Conservation (phyloP, 1,140 invertebrate genomes). For the Lordiphosa stackelbergi region DNA sequence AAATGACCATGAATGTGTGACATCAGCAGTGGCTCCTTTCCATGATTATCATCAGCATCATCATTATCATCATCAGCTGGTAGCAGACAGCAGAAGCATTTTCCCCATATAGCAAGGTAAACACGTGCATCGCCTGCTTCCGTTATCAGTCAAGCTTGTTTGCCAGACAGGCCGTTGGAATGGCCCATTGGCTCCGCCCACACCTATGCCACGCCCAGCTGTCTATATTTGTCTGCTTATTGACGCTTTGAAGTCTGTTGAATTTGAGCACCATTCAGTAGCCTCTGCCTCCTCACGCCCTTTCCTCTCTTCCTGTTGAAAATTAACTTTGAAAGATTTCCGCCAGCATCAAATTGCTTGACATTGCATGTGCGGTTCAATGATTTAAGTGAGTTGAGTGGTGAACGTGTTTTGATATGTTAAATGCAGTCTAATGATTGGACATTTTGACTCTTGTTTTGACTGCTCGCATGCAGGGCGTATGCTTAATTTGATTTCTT, state of each 20-base stretch:
- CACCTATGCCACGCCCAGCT: constrained; percentile 6
- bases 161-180: constrained; percentile 46
- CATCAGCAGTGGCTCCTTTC: constrained; percentile 57
- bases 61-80: constrained; percentile 27
- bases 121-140: constrained; percentile 71
- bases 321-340: constrained; percentile 72
- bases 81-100: constrained; percentile 15
- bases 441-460: not conserved
- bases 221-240: constrained; percentile 65
- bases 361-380: constrained; percentile 66
- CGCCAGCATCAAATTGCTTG: constrained; percentile 59
- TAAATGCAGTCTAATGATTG: constrained; percentile 24
- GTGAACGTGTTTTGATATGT: constrained; percentile 25
- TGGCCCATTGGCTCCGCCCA: constrained; percentile 32
- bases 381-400: constrained; percentile 18
- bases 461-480: constrained; percentile 32
- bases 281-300: constrained; percentile 6
- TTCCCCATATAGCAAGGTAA: constrained; percentile 63
- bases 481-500: constrained; percentile 54
- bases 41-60: constrained; percentile 15
- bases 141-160: constrained; percentile 71
- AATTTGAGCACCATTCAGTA: constrained; percentile 59
- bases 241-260: constrained; percentile 69
- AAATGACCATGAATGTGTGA: constrained; percentile 74
- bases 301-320: constrained; percentile 39